Evolutionary conservation across 2,113 vertebrate species (phyloP), one percentile per base, ranked within the genome.

Genomic region (Parus major): DNA sequence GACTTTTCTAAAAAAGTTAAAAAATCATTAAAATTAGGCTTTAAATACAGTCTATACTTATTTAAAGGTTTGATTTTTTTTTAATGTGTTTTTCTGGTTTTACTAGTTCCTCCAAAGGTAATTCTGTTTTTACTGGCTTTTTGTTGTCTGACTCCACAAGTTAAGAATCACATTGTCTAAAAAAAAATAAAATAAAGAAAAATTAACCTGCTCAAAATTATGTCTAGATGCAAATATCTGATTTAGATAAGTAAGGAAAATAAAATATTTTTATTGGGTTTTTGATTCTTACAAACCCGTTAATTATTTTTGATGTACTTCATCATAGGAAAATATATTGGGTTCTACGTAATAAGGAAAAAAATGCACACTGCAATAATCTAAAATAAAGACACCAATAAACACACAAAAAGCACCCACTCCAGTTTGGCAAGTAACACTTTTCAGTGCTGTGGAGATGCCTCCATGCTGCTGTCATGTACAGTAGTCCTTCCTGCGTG

Each of bases 1-100:
- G 33, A 10, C 3, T 71, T 78, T 11, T 42, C 15, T 55, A 16
- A 82, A 85, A 63, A 46, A 6, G 3, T 6, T 71, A 17, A 5
- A 60, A 81, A 56, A 28, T 23, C 12, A 28, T 68, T 69, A 73
- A 7, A 70, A 52, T 13, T 41, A 53, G 3, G 11, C 44, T 17
- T 8, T 44, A 65, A 52, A 35, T 35, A 36, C 2, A 71, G 3
- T 28, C 7, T 36, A 4, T 23, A 50, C 29, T 31, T 64, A 35
- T 47, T 47, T 44, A 12, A 73, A 52, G 2, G 2, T 25, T n/a
- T 69, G 3, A 13, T 23, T 56, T 57, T 24, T 53, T 39, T 16
- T 1, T 4, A 1, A 42, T 13, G 4, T 2, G 0, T 23, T 59
- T 63, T 63, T 53, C 8, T 70, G 7, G 1, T 42, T 56, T 72